Evolutionary conservation across 2,888 invertebrate species (phyloP), one percentile per base, ranked within the genome.

Genomic region (Nebria salina): DNA sequence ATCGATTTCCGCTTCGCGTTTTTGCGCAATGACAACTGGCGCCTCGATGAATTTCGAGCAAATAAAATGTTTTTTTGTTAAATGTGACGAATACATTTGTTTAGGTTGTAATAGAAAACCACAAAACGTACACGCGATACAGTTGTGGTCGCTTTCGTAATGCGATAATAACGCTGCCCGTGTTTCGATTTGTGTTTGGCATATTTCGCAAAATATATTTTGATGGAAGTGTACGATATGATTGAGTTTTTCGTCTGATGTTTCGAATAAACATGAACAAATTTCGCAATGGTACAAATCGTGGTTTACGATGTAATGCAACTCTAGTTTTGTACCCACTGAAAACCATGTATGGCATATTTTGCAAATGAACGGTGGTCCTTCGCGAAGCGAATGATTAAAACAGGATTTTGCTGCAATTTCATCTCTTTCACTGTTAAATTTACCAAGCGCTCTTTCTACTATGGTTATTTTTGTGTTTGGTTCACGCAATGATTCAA

Each of bases 251-350:
- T 76, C 73, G 1, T 76, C 76, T 5, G 25, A 65, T 2, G 34
- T 65, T 72, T 76, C 72, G 43, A 81, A 81, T 66, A 81, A 66
- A 65, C 20, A 72, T n/a, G 76, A 76, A 41, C 81, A 81, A 3
- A 81, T 64, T 42, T 81, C 81, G 65, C 81, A 81, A 43, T 81
- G 81, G n/a, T 41, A 81, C 13, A 65, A 65, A 72, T 72, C 65
- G 15, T 81, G 81, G 13, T 81, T 81, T 66, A 76, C 11, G 20
- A 81, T 65, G 15, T 81, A 81, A 81, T 81, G 81, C 3, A 81
- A 9, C 34, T 81, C 76, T 20, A 81, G 43, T 76, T 81, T 81
- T 4, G 76, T n/a, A 0, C 81, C 81, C 9, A 81, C n/a, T 20
- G 76, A 81, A 72, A 81, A 81, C 81, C 81, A 81, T 9, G 65